Evolutionary conservation across 2,113 vertebrate genomes (phyloP).

Genomic region (Tautogolabrus adspersus): DNA sequence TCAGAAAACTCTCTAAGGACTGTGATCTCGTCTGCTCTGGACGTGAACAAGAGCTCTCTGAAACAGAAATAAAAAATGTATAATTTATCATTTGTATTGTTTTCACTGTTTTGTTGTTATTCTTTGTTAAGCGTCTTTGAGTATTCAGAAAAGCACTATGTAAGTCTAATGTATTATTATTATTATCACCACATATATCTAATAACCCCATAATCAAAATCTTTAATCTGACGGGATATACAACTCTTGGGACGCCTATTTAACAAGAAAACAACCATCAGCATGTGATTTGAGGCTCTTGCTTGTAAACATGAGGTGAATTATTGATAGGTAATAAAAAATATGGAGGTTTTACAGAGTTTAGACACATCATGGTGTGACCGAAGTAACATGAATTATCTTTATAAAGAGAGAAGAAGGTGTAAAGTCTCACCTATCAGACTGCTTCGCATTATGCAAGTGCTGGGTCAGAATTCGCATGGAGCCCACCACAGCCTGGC

Average conservation of each 20-base stretch:
- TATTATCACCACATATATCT: background rate
- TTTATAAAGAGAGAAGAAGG: background rate
- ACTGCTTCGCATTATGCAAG: slow-evolving; percentile 78
- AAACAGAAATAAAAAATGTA: slow-evolving; percentile 10
- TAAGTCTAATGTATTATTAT: too few species aligned
- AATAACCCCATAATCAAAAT: slow-evolving; percentile 9
- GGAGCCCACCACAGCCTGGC: slow-evolving; percentile 72
- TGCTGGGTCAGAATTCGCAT: slow-evolving; percentile 82
- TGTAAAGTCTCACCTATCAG: slow-evolving; percentile 71
- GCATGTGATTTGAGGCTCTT: slow-evolving; percentile 1
- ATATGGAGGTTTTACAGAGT: slow-evolving; percentile 45
- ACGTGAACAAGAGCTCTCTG: slow-evolving; percentile 76
- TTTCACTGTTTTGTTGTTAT: too few species aligned
- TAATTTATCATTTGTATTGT: slow-evolving; percentile 10
- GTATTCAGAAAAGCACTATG: too few species aligned
- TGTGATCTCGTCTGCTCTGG: slow-evolving; percentile 74
- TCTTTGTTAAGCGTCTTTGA: too few species aligned
- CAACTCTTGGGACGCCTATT: background rate
- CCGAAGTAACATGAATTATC: background rate
- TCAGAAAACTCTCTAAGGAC: slow-evolving; percentile 79
- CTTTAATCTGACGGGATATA: background rate
- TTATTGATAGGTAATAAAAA: slow-evolving; percentile 57
- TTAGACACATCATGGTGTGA: slow-evolving; percentile 30
- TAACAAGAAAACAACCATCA: background rate
- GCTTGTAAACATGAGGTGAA: slow-evolving; percentile 48